Percentiles rank a stretch among this genome's conserved stretches.
Conservation (phyloP, 2,888 invertebrate genomes). For the Ennomos erosarius region DNA sequence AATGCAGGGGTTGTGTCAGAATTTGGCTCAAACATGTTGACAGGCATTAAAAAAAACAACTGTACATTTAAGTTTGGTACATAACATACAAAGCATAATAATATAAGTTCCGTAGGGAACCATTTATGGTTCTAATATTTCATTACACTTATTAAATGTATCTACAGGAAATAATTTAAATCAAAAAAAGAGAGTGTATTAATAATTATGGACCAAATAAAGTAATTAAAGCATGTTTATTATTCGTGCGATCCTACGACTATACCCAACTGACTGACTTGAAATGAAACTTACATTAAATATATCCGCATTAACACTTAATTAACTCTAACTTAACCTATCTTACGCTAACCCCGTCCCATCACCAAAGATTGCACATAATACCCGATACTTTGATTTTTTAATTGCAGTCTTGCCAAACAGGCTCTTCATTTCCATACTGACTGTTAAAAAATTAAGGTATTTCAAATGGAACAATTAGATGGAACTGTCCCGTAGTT, state of each 20-base stretch:
- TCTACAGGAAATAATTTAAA: too few species aligned
- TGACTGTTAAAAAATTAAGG: slow-evolving; percentile 83
- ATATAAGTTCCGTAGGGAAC: too few species aligned
- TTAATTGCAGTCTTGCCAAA: slow-evolving; percentile 81
- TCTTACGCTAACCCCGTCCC: slow-evolving; percentile 84
- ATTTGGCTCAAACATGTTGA: neutral
- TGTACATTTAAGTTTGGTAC: too few species aligned
- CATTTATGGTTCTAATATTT: too few species aligned
- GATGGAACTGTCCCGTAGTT: slow-evolving; percentile 59
- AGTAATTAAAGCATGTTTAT: neutral
- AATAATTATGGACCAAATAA: too few species aligned
- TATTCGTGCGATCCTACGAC: neutral
- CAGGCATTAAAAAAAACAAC: too few species aligned
- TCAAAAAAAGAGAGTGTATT: too few species aligned
- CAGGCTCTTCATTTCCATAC: slow-evolving; percentile 63
- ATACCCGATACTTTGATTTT: slow-evolving; percentile 91
- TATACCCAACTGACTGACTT: slow-evolving; percentile 62
- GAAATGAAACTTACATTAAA: slow-evolving; percentile 74
- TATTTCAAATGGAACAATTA: slow-evolving; percentile 71
- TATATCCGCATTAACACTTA: slow-evolving; percentile 61
- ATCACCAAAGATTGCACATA: slow-evolving; percentile 93
- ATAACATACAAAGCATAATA: too few species aligned
- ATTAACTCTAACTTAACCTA: slow-evolving; percentile 63
- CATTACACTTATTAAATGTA: too few species aligned
- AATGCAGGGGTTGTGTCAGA: too few species aligned